Conservation (phyloP, 2,888 invertebrate species). For the Saturnia japonica region DNA sequence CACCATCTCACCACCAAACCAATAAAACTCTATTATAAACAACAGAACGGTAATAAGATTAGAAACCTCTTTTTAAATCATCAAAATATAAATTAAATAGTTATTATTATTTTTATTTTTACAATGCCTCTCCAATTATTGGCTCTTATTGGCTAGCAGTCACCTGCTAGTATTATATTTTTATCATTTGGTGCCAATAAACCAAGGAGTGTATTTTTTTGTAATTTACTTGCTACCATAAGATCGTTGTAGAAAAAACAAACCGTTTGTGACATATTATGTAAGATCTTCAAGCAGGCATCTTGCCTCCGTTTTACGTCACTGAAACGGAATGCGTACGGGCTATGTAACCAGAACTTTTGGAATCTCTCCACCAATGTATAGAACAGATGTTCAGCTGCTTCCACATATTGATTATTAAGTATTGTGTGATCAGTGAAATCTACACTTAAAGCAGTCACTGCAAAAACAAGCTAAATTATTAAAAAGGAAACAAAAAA, state of each 20-base stretch:
- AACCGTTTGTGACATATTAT: slow-evolving; percentile 62
- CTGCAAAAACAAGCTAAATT: no score
- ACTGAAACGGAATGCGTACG: slow-evolving; percentile 52
- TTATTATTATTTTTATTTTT: neutral
- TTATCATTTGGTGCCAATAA: neutral
- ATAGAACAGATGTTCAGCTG: slow-evolving; percentile 56
- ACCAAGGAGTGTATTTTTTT: neutral
- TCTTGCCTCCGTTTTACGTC: slow-evolving; percentile 58
- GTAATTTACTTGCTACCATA: neutral
- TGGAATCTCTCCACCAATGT: slow-evolving; percentile 59
- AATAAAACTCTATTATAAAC: no score
- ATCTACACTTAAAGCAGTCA: slow-evolving; percentile 64
- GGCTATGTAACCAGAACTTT: slow-evolving; percentile 60
- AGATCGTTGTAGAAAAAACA: slow-evolving; percentile 21
- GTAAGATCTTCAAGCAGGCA: slow-evolving; percentile 53
- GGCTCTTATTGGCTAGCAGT: neutral
- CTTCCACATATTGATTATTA: slow-evolving; percentile 59
- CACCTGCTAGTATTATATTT: neutral
- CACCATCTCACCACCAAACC: no score
- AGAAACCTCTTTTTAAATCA: neutral
- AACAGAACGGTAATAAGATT: neutral
- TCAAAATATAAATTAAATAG: neutral
- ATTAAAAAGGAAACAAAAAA: no score
- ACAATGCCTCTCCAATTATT: neutral
- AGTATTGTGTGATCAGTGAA: slow-evolving; percentile 54